Evolutionary conservation across 2,797 vertebrate species (phyloP).

Genomic region (Ambastaia sidthimunki): DNA sequence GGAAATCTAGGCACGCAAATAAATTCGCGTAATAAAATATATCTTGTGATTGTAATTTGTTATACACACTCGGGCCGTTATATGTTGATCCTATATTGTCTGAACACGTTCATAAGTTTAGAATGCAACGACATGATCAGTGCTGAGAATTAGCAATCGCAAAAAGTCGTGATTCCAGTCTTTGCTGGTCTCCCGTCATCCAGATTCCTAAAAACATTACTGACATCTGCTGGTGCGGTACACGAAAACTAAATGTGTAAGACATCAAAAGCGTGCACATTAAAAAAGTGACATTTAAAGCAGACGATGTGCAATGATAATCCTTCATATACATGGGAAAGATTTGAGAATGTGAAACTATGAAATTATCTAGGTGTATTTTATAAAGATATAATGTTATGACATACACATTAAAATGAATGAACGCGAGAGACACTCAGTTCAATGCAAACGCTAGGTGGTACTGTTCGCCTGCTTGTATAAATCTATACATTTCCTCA

Average conservation of each 20-base stretch:
- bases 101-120: background rate
- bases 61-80: no score
- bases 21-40: background rate
- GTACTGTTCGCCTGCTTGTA: constrained; percentile 33
- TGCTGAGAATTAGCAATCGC: constrained; percentile 6
- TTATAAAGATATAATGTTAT: background rate
- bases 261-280: background rate
- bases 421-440: no score
- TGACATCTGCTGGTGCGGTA: constrained; percentile 56
- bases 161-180: constrained; percentile 5
- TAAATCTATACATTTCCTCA: background rate
- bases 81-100: background rate
- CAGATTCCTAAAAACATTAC: constrained; percentile 8
- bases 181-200: background rate
- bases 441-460: constrained; percentile 39
- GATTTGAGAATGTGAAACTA: no score
- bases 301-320: background rate
- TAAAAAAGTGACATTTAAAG: background rate
- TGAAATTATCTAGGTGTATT: no score
- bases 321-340: background rate
- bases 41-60: no score
- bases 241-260: background rate
- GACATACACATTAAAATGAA: background rate
- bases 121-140: background rate
- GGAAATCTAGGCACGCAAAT: background rate